Conservation (phyloP, 2,888 invertebrate species). For the Hesperia comma region DNA sequence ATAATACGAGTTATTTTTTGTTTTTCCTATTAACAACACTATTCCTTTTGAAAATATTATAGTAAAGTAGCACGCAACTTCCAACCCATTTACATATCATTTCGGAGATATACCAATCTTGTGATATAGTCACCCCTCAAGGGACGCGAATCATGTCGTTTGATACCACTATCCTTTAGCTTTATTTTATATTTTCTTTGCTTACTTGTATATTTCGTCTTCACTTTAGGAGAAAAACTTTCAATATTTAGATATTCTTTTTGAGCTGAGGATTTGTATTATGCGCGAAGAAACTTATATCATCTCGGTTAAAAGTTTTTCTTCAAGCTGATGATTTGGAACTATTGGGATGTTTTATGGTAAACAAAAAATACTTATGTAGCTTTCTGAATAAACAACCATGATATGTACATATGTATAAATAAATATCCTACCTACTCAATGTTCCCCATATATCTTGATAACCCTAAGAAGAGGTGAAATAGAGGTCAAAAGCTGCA, state of each 20-base stretch:
- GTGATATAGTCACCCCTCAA: constrained; percentile 25
- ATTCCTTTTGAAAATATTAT: constrained; percentile 13
- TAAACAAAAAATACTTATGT: too few species aligned
- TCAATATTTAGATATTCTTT: constrained; percentile 6
- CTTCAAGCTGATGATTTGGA: too few species aligned
- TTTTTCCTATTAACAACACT: constrained; percentile 1
- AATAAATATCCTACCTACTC: too few species aligned
- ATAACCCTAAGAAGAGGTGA: too few species aligned
- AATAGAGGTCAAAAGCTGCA: too few species aligned
- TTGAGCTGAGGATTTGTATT: background rate
- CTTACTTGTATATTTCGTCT: constrained; percentile 12
- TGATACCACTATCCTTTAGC: constrained; percentile 23
- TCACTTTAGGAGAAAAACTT: constrained; percentile 14
- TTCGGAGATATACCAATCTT: constrained; percentile 26
- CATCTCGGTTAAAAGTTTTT: background rate
- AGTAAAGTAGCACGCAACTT: constrained; percentile 14
- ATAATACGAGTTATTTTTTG: background rate
- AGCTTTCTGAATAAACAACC: too few species aligned
- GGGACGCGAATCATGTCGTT: constrained; percentile 30
- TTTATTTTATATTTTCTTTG: constrained; percentile 26
- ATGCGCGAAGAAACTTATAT: background rate
- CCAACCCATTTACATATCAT: constrained; percentile 34
- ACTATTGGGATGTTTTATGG: too few species aligned
- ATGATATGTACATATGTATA: too few species aligned
- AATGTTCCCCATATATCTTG: too few species aligned